These are phyloP conservation scores for Botia almorhae DNA, from an alignment of 2,797 vertebrate genomes.

Conservation along the genomic window DNA sequence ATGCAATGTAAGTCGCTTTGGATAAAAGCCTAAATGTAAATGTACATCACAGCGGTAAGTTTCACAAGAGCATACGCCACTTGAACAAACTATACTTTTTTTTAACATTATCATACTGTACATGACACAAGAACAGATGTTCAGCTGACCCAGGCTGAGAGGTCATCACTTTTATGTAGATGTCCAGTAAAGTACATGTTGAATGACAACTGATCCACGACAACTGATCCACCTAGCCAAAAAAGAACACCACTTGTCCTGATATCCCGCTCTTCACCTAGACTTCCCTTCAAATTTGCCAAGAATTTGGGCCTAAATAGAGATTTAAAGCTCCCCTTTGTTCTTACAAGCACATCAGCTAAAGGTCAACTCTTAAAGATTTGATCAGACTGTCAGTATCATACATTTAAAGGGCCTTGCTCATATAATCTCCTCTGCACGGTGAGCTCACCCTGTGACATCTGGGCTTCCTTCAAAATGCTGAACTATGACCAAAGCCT, in stretches of 20 bases:
- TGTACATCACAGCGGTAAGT: too few relatives aligned
- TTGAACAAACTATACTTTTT: too few relatives aligned
- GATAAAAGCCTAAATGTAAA: too few relatives aligned
- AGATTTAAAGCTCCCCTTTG: constrained; percentile 46
- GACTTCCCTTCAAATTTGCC: not conserved
- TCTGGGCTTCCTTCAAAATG: constrained; percentile 27
- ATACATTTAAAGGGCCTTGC: constrained; percentile 44
- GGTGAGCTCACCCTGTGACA: constrained; percentile 37
- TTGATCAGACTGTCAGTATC: constrained; percentile 55
- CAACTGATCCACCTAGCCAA: not conserved
- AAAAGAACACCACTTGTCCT: not conserved
- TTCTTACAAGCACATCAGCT: constrained; percentile 48
- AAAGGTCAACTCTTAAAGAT: constrained; percentile 54
- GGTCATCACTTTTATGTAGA: not conserved
- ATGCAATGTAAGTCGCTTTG: too few relatives aligned
- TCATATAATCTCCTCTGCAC: constrained; percentile 47
- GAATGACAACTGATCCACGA: too few relatives aligned
- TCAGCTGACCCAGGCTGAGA: not conserved
- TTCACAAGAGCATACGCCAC: too few relatives aligned
- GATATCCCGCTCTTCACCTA: not conserved
- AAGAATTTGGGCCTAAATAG: constrained; percentile 21
- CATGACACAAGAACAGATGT: too few relatives aligned
- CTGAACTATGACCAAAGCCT: constrained; percentile 5
- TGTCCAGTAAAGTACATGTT: not conserved
- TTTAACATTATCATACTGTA: too few relatives aligned